Conservation (phyloP, 2,113 vertebrate species). For the Holacanthus passer region DNA sequence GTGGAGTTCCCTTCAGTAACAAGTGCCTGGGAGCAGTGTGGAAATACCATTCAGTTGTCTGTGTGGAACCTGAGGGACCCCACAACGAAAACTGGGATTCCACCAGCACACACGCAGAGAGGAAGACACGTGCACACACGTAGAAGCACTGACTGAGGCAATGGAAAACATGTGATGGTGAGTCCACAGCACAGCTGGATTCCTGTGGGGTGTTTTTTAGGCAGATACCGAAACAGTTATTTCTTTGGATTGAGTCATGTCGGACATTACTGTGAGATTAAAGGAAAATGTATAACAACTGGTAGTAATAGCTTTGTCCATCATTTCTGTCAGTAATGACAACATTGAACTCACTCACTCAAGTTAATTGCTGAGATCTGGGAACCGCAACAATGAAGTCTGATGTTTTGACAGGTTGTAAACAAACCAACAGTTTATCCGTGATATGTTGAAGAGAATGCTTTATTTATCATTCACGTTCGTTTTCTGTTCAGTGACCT, state of each 20-base stretch:
- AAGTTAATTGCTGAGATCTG: not conserved
- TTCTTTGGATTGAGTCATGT: not conserved
- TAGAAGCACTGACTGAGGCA: not conserved
- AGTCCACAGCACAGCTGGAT: not conserved
- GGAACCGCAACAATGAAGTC: too few species aligned
- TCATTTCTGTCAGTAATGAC: not conserved
- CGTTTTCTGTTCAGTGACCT: not conserved
- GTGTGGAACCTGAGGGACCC: slow-evolving; percentile 59
- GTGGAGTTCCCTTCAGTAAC: slow-evolving; percentile 68
- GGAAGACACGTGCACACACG: slow-evolving; percentile 27
- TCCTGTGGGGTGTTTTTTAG: not conserved
- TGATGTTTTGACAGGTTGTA: too few species aligned
- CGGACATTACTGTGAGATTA: not conserved
- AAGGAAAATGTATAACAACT: not conserved
- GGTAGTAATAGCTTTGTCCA: not conserved
- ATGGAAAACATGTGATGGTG: slow-evolving; percentile 23
- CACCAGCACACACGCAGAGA: slow-evolving; percentile 43
- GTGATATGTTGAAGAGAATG: not conserved
- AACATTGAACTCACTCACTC: not conserved
- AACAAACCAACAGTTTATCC: not conserved
- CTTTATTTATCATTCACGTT: not conserved
- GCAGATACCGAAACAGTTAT: not conserved
- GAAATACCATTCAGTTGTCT: slow-evolving; percentile 58
- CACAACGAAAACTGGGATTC: slow-evolving; percentile 62
- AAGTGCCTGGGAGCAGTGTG: slow-evolving; percentile 44